Evolutionary conservation across 2,888 invertebrate species (phyloP), one percentile per base, ranked within the genome.

Genomic region (Idaea aversata): DNA sequence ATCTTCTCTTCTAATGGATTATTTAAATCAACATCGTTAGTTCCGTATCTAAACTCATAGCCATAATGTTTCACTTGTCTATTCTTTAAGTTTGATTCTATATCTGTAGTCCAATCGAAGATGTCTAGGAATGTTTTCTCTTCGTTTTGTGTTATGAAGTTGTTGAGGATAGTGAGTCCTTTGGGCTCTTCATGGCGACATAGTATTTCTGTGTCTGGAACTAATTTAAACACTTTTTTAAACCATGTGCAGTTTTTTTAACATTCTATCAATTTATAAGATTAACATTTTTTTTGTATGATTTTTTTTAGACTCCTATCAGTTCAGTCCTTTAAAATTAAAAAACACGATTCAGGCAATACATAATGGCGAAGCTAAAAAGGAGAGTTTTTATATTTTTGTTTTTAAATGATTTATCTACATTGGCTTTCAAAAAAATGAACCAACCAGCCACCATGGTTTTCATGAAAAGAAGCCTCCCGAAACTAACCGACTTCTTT

Each of bases 21-120:
- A 64, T 94, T 85, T 64, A 95, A 91, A 85, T 98, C 96, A 0
- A 98, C 96, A 88, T 96, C 96, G 88, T 99, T 99, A 34, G 94
- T 95, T 62, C 95, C 96, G 87, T 99, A 99, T 70, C 95, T 91
- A 85, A 99, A 99, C 83, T 98, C 97, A 86, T 95, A 99, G 0
- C 99, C 99, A 90, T 95, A 99, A 90, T 99, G 99, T 82, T 95
- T 96, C 0, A 98, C 99, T 88, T 94, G 94, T 57, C 99, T 93
- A 81, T 98, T 96, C 83, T 98, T 98, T 72, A 98, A 86, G 13
- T 75, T 82, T 4, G 81, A 74, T 6, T 87, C 81, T n/a, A 67
- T 80, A 36, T 84, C 76, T 57, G 84, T 77, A 4, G 84, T 79
- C 92, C 94, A 95, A 71, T 94, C 83, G 76, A 97, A 93, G 36